phyloP scores from a whole-genome alignment of 2,888 invertebrate species.

The Chydorus sphaericus region DNA sequence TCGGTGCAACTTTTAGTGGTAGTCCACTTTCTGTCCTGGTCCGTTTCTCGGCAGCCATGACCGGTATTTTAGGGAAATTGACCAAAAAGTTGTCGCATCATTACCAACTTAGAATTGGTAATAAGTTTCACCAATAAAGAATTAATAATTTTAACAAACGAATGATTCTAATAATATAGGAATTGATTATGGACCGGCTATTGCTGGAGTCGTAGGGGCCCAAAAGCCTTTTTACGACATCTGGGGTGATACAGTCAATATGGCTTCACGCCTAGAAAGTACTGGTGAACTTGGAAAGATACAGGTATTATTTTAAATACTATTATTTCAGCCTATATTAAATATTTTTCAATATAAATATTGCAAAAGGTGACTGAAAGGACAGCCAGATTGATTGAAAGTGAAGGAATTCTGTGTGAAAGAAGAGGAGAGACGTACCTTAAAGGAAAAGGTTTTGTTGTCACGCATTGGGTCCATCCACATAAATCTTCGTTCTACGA shows the following conservation, averaged over 20 bases:
- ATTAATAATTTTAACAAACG: too few relatives aligned
- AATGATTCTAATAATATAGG: conserved; percentile 45
- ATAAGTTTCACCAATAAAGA: too few relatives aligned
- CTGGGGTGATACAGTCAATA: conserved; percentile 93
- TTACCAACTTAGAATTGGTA: conserved; percentile 58
- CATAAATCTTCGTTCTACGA: too few relatives aligned
- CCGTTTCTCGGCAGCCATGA: conserved; percentile 58
- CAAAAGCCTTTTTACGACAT: conserved; percentile 54
- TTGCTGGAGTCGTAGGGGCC: conserved; percentile 61
- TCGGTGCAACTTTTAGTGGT: too few relatives aligned
- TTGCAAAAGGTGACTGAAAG: conserved; percentile 54
- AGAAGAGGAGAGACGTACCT: conserved; percentile 85
- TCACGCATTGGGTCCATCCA: conserved; percentile 7
- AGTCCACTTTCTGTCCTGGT: conserved; percentile 33
- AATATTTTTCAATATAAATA: background rate
- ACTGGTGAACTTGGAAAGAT: conserved; percentile 66
- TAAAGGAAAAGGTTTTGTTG: conserved; percentile 60
- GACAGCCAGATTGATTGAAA: conserved; percentile 66
- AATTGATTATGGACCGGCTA: conserved; percentile 76
- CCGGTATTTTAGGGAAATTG: conserved; percentile 43
- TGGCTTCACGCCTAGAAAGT: conserved; percentile 92
- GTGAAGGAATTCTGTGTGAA: conserved; percentile 71
- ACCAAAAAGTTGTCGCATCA: conserved; percentile 42
- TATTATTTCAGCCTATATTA: too few relatives aligned
- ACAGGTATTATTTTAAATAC: conserved; percentile 38